phyloP scores from a whole-genome alignment of 2,797 vertebrate species.

The Dallia pectoralis region DNA sequence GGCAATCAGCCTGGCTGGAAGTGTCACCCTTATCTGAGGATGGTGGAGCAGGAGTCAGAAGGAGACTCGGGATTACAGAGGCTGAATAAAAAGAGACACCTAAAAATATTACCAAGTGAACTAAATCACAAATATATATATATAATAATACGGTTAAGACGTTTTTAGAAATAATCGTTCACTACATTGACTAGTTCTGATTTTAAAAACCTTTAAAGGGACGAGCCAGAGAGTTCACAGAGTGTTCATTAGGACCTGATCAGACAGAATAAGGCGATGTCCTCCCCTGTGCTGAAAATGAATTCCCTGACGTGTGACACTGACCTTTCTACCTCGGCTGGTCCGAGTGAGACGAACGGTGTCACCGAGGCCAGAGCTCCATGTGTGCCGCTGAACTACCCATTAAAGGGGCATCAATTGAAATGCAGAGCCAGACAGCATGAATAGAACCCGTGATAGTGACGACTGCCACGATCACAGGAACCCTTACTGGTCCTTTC shows the following conservation, averaged over 20 bases:
- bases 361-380: neutral
- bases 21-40: constrained; percentile 56
- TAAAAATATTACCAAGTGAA: neutral
- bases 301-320: constrained; percentile 71
- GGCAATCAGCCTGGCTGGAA: constrained; percentile 39
- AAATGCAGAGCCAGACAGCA: constrained; percentile 5
- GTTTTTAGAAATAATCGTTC: neutral
- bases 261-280: neutral
- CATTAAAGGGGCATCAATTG: neutral
- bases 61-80: no score
- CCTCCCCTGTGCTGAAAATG: constrained; percentile 65
- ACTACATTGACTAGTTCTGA: neutral
- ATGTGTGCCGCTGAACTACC: neutral
- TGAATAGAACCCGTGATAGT: neutral
- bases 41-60: constrained; percentile 24
- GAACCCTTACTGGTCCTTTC: neutral
- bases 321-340: constrained; percentile 65
- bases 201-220: neutral
- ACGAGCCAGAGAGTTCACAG: neutral
- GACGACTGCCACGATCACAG: neutral
- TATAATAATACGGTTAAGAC: neutral
- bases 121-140: neutral
- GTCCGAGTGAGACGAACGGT: constrained; percentile 49
- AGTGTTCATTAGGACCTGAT: neutral
- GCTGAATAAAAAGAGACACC: constrained; percentile 41